phyloP scores from a whole-genome alignment of 2,797 vertebrate species.

The Hydrolagus colliei region DNA sequence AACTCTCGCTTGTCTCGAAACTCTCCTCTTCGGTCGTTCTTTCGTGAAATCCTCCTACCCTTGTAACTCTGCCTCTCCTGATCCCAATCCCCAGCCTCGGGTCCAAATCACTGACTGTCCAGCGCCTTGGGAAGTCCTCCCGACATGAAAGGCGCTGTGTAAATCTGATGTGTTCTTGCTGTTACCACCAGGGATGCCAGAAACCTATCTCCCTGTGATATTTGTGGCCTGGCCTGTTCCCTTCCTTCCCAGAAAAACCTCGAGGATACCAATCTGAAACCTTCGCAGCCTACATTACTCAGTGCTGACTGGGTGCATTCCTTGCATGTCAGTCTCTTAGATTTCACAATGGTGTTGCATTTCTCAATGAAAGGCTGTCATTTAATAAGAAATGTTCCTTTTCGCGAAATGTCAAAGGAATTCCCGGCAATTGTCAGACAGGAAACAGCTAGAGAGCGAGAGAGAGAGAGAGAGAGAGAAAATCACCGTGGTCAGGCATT shows the following conservation, averaged over 20 bases:
- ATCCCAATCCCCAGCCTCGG: too few relatives aligned
- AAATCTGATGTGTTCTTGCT: too few relatives aligned
- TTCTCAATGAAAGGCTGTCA: slow-evolving; percentile 21
- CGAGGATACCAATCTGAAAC: not conserved
- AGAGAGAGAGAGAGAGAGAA: not conserved
- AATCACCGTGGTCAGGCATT: not conserved
- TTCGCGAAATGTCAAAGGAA: not conserved
- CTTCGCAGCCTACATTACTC: slow-evolving; percentile 8
- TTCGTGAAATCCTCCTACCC: too few relatives aligned
- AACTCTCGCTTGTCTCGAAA: too few relatives aligned
- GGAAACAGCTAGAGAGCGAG: not conserved
- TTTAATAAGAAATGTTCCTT: not conserved
- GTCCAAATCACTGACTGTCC: too few relatives aligned
- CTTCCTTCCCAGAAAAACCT: not conserved
- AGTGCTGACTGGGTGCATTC: not conserved
- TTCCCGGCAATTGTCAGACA: not conserved
- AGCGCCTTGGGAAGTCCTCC: too few relatives aligned
- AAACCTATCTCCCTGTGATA: too few relatives aligned
- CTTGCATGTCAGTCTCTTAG: not conserved
- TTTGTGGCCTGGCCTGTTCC: too few relatives aligned
- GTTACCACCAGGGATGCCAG: too few relatives aligned
- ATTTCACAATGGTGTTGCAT: slow-evolving; percentile 13
- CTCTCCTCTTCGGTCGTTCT: too few relatives aligned
- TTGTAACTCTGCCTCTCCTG: too few relatives aligned
- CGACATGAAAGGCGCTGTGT: too few relatives aligned